These are phyloP conservation scores for Drosophila merina DNA, from an alignment of 2,888 invertebrate genomes.

Conservation along the genomic window DNA sequence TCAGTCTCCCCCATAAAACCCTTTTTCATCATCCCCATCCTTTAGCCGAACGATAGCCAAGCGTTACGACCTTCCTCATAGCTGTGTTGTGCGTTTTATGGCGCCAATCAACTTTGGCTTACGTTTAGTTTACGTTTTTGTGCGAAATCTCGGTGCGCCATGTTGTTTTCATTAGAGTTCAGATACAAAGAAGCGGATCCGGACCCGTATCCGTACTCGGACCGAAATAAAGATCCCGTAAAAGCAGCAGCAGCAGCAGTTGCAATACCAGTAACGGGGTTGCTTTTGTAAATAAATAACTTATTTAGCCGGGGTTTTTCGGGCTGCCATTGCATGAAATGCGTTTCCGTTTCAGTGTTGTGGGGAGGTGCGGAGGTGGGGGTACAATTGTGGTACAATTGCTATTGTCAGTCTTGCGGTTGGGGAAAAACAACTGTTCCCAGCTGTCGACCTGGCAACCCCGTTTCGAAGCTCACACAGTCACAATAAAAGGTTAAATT, in stretches of 20 bases:
- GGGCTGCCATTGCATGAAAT: slow-evolving; percentile 39
- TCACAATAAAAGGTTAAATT: slow-evolving; percentile 38
- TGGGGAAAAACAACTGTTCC: slow-evolving; percentile 46
- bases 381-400: slow-evolving; percentile 34
- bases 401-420: slow-evolving; percentile 61
- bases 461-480: slow-evolving; percentile 5
- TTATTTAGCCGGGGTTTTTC: slow-evolving; percentile 49
- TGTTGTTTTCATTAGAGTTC: slow-evolving; percentile 73
- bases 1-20: slow-evolving; percentile 2
- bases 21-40: background rate
- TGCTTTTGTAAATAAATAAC: slow-evolving; percentile 73
- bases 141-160: slow-evolving; percentile 58
- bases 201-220: background rate
- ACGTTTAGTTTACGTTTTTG: slow-evolving; percentile 73
- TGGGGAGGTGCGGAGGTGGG: slow-evolving; percentile 18
- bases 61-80: slow-evolving; percentile 22
- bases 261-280: slow-evolving; percentile 47
- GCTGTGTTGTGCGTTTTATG: slow-evolving; percentile 49
- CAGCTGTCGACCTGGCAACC: slow-evolving; percentile 32
- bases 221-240: slow-evolving; percentile 28
- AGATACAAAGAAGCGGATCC: slow-evolving; percentile 32
- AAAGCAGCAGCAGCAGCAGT: slow-evolving; percentile 28
- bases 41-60: background rate
- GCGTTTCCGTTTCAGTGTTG: slow-evolving; percentile 32
- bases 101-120: slow-evolving; percentile 78